Evolutionary conservation across 64 coral and sea anemone genomes (phyloP).

Genomic region (Actinia equina): DNA sequence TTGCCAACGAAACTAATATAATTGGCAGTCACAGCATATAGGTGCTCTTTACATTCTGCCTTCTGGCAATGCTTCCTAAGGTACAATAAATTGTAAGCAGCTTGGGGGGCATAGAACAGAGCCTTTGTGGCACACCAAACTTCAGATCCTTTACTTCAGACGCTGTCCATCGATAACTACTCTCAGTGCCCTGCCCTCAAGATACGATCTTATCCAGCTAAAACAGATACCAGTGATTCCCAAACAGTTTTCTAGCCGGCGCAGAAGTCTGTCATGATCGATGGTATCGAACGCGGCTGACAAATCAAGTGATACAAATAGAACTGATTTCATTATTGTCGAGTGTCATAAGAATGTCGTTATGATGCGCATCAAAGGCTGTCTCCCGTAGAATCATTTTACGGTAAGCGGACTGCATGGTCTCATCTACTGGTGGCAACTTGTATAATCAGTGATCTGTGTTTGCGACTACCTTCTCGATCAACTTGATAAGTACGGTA

Average conservation of each 20-base stretch:
- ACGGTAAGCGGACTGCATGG: conserved; percentile 24
- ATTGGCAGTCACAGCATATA: neutral
- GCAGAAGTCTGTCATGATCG: neutral
- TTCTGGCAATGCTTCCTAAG: neutral
- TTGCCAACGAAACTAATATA: neutral
- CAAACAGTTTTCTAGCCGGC: neutral
- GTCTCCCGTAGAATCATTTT: conserved; percentile 23
- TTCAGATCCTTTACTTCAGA: neutral
- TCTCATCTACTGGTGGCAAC: neutral
- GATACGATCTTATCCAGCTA: too few species aligned
- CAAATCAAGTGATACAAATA: conserved; percentile 22
- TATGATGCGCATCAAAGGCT: conserved; percentile 3
- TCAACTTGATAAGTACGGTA: conserved; percentile 30
- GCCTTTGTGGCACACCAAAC: neutral
- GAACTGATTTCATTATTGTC: neutral
- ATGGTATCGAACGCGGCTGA: conserved; percentile 14
- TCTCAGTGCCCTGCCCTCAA: neutral
- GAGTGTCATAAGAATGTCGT: conserved; percentile 15
- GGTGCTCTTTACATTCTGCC: neutral
- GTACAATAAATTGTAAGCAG: neutral
- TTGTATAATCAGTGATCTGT: conserved; percentile 3
- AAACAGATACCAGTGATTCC: neutral
- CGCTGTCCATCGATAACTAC: neutral
- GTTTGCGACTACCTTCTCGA: conserved; percentile 37
- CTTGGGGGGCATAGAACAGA: neutral